phyloP scores from a whole-genome alignment of 2,888 invertebrate species.

The Gymnocheta viridis region DNA sequence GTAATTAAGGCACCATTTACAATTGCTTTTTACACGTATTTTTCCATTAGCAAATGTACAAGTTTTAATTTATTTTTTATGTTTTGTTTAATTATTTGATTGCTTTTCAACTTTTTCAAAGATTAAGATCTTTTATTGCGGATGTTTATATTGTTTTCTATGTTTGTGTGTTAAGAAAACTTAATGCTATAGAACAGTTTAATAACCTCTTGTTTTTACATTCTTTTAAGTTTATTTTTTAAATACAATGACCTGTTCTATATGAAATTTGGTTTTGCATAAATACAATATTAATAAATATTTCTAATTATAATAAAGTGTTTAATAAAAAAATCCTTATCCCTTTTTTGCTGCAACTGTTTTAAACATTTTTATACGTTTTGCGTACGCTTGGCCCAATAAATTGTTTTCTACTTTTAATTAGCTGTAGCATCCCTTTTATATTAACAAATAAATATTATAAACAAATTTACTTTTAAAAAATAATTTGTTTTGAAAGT shows the following conservation, averaged over 20 bases:
- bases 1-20: conserved; percentile 82
- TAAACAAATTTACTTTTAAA: conserved; percentile 6
- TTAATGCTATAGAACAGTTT: conserved; percentile 57
- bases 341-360: conserved; percentile 69
- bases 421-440: conserved; percentile 50
- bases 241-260: conserved; percentile 34
- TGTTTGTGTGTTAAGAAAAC: conserved; percentile 44
- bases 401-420: conserved; percentile 29
- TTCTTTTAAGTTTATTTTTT: not conserved
- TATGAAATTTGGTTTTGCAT: conserved; percentile 39
- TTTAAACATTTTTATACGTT: conserved; percentile 71
- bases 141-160: conserved; percentile 18
- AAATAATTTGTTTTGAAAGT: conserved; percentile 15
- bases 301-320: conserved; percentile 43
- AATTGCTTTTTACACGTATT: conserved; percentile 82
- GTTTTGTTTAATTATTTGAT: conserved; percentile 37
- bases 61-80: conserved; percentile 59
- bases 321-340: conserved; percentile 54
- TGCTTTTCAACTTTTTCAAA: conserved; percentile 37
- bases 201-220: not conserved
- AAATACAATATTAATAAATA: conserved; percentile 33
- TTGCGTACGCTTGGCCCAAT: conserved; percentile 59
- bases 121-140: too few species aligned
- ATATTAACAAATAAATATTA: not conserved
- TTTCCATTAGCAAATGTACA: conserved; percentile 79